Conservation (phyloP, 2,888 invertebrate species). For the Rutpela maculata region DNA sequence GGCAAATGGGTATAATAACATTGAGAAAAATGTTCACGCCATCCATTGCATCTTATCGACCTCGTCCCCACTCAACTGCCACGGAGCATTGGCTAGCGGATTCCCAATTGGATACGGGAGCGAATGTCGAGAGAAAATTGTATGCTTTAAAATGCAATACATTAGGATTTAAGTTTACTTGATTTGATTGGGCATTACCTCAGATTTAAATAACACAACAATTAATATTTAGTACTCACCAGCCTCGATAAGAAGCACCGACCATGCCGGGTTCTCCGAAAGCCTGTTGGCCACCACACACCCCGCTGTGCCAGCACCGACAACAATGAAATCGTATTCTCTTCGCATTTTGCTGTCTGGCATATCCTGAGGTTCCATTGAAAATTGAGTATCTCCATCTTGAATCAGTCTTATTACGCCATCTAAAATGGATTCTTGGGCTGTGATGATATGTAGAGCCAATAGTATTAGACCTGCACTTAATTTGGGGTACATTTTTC, state of each 20-base stretch:
- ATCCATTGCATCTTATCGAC: too few species aligned
- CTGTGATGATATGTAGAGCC: constrained; percentile 31
- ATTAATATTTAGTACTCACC: constrained; percentile 74
- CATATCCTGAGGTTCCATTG: constrained; percentile 77
- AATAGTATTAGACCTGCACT: constrained; percentile 38
- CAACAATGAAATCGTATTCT: constrained; percentile 86
- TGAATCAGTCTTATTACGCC: constrained; percentile 76
- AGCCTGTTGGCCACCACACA: constrained; percentile 85
- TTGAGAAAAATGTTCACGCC: too few species aligned
- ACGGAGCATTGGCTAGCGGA: too few species aligned
- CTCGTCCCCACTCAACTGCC: too few species aligned
- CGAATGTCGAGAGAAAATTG: too few species aligned
- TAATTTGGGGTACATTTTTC: constrained; percentile 24
- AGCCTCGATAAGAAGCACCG: constrained; percentile 84
- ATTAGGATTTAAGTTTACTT: too few species aligned
- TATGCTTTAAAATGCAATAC: too few species aligned
- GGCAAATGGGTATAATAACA: too few species aligned
- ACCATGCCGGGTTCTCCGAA: constrained; percentile 82
- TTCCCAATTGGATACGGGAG: too few species aligned
- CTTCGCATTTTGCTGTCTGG: constrained; percentile 73
- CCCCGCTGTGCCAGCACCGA: constrained; percentile 89
- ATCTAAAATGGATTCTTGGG: constrained; percentile 66
- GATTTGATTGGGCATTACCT: too few species aligned
- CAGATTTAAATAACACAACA: too few species aligned
- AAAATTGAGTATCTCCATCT: constrained; percentile 76